Evolutionary conservation across 2,888 invertebrate species (phyloP).

Genomic region (Euplexia lucipara): DNA sequence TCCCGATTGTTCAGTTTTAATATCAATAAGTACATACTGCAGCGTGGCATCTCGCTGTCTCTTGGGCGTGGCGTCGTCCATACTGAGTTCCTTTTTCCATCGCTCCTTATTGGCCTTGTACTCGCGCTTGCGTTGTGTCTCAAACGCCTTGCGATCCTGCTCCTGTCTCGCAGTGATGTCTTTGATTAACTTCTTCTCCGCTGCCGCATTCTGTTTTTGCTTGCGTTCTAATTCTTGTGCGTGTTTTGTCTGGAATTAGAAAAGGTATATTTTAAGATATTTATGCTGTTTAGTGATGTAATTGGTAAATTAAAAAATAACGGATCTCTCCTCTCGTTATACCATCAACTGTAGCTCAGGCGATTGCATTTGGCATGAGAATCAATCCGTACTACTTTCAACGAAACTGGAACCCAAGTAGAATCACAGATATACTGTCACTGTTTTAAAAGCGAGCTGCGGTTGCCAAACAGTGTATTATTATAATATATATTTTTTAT

Average conservation of each 20-base stretch:
- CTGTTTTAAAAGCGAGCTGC: background rate
- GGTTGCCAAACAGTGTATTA: too few species aligned
- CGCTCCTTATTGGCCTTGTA: conserved; percentile 99
- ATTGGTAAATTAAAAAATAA: too few species aligned
- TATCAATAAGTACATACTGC: conserved; percentile 86
- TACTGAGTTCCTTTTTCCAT: conserved; percentile 98
- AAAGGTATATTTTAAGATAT: background rate
- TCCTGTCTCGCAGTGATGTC: conserved; percentile 97
- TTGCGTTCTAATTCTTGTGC: conserved; percentile 95
- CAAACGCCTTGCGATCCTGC: conserved; percentile 97
- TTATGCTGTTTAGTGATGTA: too few species aligned
- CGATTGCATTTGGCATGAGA: background rate
- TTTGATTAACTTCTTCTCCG: conserved; percentile 98
- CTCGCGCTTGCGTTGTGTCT: conserved; percentile 98
- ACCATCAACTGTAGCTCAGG: too few species aligned
- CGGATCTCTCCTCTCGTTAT: too few species aligned
- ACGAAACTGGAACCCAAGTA: background rate
- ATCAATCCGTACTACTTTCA: background rate
- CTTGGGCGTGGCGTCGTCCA: conserved; percentile 98
- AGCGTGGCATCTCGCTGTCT: conserved; percentile 97
- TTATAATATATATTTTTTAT: too few species aligned
- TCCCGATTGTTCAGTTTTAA: background rate
- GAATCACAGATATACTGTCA: background rate
- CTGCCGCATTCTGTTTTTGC: conserved; percentile 96
- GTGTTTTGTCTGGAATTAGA: conserved; percentile 92